Percentiles rank a stretch among this genome's conserved stretches.
These are phyloP conservation scores for Poeciliopsis paucimaculata DNA, from an alignment of 2,797 vertebrate genomes.

Conservation along the genomic window DNA sequence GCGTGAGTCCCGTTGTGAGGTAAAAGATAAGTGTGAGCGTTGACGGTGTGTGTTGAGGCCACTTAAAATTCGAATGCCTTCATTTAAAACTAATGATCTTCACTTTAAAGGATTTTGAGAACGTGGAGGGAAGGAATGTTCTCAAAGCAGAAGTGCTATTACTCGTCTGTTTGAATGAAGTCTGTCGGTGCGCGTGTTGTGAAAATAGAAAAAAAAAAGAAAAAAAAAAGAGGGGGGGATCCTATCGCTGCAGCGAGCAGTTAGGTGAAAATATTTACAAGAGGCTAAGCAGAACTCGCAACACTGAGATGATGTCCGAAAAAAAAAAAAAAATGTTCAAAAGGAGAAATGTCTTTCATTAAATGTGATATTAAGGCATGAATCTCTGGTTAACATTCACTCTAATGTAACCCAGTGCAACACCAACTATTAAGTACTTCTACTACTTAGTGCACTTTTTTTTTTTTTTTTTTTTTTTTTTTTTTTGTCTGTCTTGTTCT, in stretches of 20 bases:
- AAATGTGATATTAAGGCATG: conserved; percentile 77
- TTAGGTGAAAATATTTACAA: conserved; percentile 62
- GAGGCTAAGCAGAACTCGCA: conserved; percentile 67
- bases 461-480: conserved; percentile 51
- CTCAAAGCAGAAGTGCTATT: conserved; percentile 81
- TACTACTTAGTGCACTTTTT: conserved; percentile 83
- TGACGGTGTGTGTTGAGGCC: conserved; percentile 59
- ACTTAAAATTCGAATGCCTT: conserved; percentile 71
- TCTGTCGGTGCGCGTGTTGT: conserved; percentile 62
- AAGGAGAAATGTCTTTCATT: conserved; percentile 64
- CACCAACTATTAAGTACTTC: conserved; percentile 75
- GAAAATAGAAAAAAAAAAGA: conserved; percentile 9
- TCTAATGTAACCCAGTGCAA: conserved; percentile 74
- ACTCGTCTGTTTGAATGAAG: conserved; percentile 72
- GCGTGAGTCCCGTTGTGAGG: conserved; percentile 55
- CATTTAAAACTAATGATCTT: conserved; percentile 60
- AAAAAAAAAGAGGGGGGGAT: conserved; percentile 23
- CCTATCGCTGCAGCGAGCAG: conserved; percentile 62
- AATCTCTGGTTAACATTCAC: conserved; percentile 76
- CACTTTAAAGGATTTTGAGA: conserved; percentile 68
- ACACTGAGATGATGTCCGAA: conserved; percentile 67
- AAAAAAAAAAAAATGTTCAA: conserved; percentile 37
- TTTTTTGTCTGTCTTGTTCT: conserved; percentile 76
- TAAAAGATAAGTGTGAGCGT: conserved; percentile 46
- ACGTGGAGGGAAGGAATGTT: conserved; percentile 30